Percentiles rank a stretch among this genome's conserved stretches.
phyloP scores from a whole-genome alignment of 2,797 vertebrate species.

The Ispidina picta region DNA sequence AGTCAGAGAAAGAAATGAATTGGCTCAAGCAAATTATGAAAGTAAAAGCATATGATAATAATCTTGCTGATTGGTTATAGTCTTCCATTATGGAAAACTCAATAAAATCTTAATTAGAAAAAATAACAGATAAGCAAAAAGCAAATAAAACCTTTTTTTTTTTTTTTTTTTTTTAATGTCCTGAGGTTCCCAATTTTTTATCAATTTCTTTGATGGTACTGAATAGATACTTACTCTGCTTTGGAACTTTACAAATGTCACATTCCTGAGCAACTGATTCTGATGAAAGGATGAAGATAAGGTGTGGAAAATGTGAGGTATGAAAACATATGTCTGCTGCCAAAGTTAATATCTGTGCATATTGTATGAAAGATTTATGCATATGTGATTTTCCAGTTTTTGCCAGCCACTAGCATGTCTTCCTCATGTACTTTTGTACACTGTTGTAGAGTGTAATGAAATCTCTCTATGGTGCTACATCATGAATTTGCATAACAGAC shows the following conservation, averaged over 20 bases:
- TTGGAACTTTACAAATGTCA: not conserved
- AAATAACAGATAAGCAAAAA: slow-evolving; percentile 11
- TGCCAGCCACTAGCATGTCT: not conserved
- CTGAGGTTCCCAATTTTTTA: slow-evolving; percentile 4
- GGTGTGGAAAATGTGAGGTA: not conserved
- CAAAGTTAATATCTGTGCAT: not conserved
- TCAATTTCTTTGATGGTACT: slow-evolving; percentile 24
- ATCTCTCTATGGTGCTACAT: not conserved
- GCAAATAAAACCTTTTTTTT: not conserved
- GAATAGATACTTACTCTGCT: slow-evolving; percentile 17
- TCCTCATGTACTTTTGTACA: not conserved
- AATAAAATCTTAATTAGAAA: slow-evolving; percentile 49
- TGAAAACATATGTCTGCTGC: not conserved
- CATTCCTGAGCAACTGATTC: slow-evolving; percentile 7
- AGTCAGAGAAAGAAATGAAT: slow-evolving; percentile 20
- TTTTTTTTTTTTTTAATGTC: not conserved
- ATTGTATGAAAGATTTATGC: not conserved
- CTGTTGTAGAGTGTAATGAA: not conserved
- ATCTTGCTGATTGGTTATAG: slow-evolving; percentile 22
- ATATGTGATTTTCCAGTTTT: not conserved
- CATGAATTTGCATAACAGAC: not conserved
- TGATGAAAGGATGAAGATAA: not conserved
- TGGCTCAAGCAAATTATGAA: slow-evolving; percentile 7
- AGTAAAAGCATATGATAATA: slow-evolving; percentile 40
- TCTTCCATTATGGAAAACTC: slow-evolving; percentile 27